Conservation (phyloP, 2,797 vertebrate species). For the Martes flavigula region DNA sequence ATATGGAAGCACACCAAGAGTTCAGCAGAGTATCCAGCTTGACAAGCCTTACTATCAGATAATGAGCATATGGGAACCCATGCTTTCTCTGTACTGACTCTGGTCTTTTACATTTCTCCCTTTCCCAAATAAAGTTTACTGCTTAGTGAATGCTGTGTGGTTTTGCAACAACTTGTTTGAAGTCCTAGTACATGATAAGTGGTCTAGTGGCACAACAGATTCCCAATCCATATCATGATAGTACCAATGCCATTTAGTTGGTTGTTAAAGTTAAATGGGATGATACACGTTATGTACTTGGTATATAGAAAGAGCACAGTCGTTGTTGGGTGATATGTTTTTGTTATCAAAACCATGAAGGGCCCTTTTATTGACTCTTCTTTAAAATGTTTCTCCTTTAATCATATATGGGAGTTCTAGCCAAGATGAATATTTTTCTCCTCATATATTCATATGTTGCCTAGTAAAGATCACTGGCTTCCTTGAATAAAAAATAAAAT, state of each 20-base stretch:
- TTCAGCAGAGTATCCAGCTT: not conserved
- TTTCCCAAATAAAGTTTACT: not conserved
- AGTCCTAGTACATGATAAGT: not conserved
- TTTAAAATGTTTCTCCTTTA: constrained; percentile 35
- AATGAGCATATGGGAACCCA: not conserved
- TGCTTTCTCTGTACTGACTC: not conserved
- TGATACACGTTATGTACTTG: not conserved
- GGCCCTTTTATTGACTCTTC: not conserved
- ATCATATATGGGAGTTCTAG: not conserved
- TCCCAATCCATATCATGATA: not conserved
- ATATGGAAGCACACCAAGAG: not conserved
- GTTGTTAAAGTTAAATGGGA: not conserved
- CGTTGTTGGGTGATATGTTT: not conserved
- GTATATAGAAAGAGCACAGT: not conserved
- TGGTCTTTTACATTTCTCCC: not conserved
- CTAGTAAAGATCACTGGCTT: not conserved
- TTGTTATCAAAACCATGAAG: constrained; percentile 3
- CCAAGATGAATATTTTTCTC: not conserved
- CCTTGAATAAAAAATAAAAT: constrained; percentile 41
- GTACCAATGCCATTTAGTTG: not conserved
- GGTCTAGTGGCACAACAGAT: not conserved
- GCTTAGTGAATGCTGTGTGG: not conserved
- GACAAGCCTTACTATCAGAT: not conserved
- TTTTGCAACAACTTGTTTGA: not conserved
- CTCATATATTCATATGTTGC: not conserved